Percentiles rank a stretch among this genome's conserved stretches.
These are phyloP conservation scores for Pedicia rivosa DNA, from an alignment of 2,888 invertebrate species.

Conservation along the genomic window DNA sequence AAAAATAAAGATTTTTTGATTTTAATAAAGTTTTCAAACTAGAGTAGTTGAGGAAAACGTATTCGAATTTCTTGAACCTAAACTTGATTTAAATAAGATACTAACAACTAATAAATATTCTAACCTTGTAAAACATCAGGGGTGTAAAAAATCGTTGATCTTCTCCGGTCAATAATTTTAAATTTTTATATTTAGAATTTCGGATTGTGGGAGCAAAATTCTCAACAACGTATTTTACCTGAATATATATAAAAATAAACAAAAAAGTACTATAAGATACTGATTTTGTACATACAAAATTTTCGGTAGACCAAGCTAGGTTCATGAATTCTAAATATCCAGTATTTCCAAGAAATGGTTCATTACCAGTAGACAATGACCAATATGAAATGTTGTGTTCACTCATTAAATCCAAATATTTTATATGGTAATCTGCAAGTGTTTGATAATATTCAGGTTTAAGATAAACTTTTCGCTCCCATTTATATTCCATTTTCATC, in stretches of 20 bases:
- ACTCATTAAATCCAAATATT: conserved; percentile 62
- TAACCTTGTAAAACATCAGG: too few species aligned
- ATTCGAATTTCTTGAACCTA: too few species aligned
- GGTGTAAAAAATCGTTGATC: too few species aligned
- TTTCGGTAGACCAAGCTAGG: conserved; percentile 54
- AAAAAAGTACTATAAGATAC: not conserved
- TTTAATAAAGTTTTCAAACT: too few species aligned
- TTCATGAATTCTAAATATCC: conserved; percentile 46
- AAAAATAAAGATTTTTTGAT: too few species aligned
- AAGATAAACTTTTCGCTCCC: conserved; percentile 39
- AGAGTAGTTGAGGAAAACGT: too few species aligned
- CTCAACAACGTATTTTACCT: conserved; percentile 50
- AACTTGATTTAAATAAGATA: too few species aligned
- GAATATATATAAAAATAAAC: too few species aligned
- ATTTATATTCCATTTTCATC: conserved; percentile 50
- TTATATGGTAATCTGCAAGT: conserved; percentile 69
- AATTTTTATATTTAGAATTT: conserved; percentile 35
- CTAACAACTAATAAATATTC: too few species aligned
- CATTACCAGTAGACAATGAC: conserved; percentile 79
- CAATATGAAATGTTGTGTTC: conserved; percentile 52
- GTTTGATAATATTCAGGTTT: conserved; percentile 48
- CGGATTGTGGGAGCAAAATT: conserved; percentile 61
- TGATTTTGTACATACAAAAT: conserved; percentile 32
- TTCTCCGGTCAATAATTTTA: too few species aligned
- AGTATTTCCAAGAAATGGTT: conserved; percentile 53